Evolutionary conservation across 1,140 invertebrate genomes (phyloP).

Genomic region (Lethrus apterus): DNA sequence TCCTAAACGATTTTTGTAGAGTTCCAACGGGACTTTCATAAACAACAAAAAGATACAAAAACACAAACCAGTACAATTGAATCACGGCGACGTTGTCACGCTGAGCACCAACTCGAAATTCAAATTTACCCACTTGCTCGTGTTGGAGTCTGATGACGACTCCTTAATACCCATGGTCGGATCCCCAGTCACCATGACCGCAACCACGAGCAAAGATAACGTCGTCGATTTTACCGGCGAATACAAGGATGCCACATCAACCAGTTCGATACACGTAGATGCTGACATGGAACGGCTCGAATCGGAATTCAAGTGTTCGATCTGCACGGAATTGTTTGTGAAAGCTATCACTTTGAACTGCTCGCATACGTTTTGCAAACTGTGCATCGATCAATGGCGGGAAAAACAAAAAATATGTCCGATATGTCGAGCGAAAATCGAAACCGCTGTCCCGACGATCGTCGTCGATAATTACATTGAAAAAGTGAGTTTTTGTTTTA

Average conservation of each 20-base stretch:
- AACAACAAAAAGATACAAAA: neutral
- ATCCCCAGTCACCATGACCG: too few relatives aligned
- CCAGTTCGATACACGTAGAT: neutral
- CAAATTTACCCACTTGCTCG: too few relatives aligned
- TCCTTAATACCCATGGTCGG: too few relatives aligned
- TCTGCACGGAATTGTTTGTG: conserved; percentile 73
- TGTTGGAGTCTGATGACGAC: neutral
- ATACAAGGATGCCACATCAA: too few relatives aligned
- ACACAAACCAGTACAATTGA: conserved; percentile 19
- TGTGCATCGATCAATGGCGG: conserved; percentile 67
- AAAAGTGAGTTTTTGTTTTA: conserved; percentile 20
- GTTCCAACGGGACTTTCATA: conserved; percentile 11
- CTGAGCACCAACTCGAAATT: too few relatives aligned
- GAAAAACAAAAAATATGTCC: conserved; percentile 67
- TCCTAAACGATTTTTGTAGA: too few relatives aligned
- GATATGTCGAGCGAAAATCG: conserved; percentile 50
- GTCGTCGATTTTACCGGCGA: neutral
- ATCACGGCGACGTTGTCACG: neutral
- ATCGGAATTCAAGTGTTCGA: conserved; percentile 66
- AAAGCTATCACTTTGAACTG: conserved; percentile 64
- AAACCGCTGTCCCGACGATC: conserved; percentile 23
- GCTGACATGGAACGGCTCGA: conserved; percentile 69
- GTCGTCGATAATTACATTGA: conserved; percentile 33
- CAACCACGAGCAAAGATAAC: neutral
- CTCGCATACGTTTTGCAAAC: conserved; percentile 69